Conservation (phyloP, 2,888 invertebrate species). For the Sarcophaga rosellei region DNA sequence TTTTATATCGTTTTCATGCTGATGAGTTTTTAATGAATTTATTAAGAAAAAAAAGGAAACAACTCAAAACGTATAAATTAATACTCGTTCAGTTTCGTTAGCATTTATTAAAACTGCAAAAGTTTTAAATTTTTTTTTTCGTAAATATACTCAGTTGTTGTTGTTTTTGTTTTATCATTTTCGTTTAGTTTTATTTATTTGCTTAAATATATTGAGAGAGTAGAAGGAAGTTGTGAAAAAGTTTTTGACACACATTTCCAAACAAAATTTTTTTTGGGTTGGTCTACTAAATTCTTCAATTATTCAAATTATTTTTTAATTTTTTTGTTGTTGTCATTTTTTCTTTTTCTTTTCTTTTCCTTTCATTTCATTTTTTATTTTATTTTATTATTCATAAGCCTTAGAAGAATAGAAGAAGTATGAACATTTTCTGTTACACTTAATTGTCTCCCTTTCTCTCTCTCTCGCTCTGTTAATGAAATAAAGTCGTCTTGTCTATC, state of each 20-base stretch:
- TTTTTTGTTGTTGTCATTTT: background rate
- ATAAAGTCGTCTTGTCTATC: background rate
- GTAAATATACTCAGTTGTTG: conserved; percentile 39
- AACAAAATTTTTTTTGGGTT: background rate
- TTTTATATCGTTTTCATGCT: conserved; percentile 38
- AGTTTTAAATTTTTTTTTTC: conserved; percentile 11
- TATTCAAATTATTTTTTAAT: background rate
- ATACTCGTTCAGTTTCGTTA: conserved; percentile 22
- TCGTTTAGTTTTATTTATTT: conserved; percentile 25
- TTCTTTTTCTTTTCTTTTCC: background rate
- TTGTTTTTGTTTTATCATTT: conserved; percentile 10
- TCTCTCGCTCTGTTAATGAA: background rate
- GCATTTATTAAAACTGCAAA: conserved; percentile 1
- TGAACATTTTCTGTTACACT: background rate
- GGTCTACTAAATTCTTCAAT: conserved; percentile 17
- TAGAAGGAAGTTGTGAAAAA: conserved; percentile 1
- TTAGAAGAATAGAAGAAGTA: background rate
- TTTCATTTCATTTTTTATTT: too few species aligned
- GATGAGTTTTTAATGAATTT: conserved; percentile 67
- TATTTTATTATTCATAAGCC: background rate
- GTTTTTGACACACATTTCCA: conserved; percentile 55
- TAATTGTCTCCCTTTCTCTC: too few species aligned
- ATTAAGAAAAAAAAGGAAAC: conserved; percentile 52
- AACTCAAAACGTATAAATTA: conserved; percentile 26
- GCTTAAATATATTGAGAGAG: background rate